A percentile compares a stretch with the other conserved stretches of the same genome.
Evolutionary conservation across 2,888 invertebrate species (phyloP).

Genomic region (Atrina japonica): DNA sequence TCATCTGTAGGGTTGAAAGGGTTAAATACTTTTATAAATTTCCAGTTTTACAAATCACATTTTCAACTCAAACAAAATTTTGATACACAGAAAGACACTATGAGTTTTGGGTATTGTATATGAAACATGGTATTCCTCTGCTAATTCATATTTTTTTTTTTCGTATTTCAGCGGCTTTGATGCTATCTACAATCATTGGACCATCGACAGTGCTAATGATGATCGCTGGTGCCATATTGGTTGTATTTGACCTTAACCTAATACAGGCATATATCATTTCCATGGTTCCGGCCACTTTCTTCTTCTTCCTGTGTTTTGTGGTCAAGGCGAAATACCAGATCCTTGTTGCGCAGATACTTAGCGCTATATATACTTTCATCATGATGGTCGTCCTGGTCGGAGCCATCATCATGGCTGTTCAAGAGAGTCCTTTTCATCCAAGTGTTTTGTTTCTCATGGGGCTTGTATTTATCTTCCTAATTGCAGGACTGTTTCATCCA

Average conservation of each 20-base stretch:
- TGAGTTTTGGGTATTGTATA: too few species aligned
- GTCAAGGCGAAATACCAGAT: slow-evolving; percentile 68
- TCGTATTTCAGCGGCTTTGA: slow-evolving; percentile 83
- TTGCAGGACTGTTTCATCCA: slow-evolving; percentile 73
- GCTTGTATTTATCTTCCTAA: slow-evolving; percentile 67
- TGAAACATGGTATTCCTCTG: too few species aligned
- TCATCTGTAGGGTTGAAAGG: too few species aligned
- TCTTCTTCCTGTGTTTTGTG: slow-evolving; percentile 69
- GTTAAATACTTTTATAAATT: too few species aligned
- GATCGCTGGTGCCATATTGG: slow-evolving; percentile 75
- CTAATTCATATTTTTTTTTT: too few species aligned
- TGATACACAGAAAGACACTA: too few species aligned
- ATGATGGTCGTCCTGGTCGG: slow-evolving; percentile 78
- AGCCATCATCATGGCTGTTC: slow-evolving; percentile 63
- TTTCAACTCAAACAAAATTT: too few species aligned
- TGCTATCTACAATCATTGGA: slow-evolving; percentile 96
- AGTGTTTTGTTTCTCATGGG: slow-evolving; percentile 74
- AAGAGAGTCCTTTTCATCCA: slow-evolving; percentile 71
- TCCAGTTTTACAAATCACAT: too few species aligned
- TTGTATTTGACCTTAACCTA: slow-evolving; percentile 67
- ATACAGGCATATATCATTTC: slow-evolving; percentile 69
- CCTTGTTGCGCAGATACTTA: slow-evolving; percentile 71
- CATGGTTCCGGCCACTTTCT: slow-evolving; percentile 66
- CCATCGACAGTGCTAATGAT: slow-evolving; percentile 78
- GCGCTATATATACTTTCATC: slow-evolving; percentile 71